phyloP scores from a whole-genome alignment of 2,888 invertebrate genomes.

The Cephus spinipes region DNA sequence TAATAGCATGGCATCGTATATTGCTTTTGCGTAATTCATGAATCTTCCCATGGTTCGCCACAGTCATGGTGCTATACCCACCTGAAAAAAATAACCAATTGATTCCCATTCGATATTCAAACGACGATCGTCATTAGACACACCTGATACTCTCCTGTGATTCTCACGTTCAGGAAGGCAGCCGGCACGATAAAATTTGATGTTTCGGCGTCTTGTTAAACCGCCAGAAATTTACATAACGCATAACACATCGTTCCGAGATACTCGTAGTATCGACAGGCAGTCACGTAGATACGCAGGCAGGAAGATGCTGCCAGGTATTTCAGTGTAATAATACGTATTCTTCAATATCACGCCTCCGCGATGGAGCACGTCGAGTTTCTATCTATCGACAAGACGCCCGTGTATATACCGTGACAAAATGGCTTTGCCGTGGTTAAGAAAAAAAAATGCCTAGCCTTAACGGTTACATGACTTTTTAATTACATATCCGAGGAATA shows the following conservation, averaged over 20 bases:
- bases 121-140: conserved; percentile 26
- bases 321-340: not conserved
- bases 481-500: too few species aligned
- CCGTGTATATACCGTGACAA: too few species aligned
- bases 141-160: conserved; percentile 38
- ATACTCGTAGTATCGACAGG: too few species aligned
- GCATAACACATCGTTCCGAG: conserved; percentile 8
- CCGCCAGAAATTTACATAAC: conserved; percentile 49
- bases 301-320: not conserved
- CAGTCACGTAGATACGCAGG: not conserved
- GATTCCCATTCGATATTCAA: conserved; percentile 53
- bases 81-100: conserved; percentile 44
- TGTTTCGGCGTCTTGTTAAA: conserved; percentile 28
- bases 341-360: conserved; percentile 6
- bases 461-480: too few species aligned
- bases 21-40: too few species aligned
- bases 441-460: too few species aligned
- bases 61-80: not conserved
- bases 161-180: not conserved
- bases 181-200: not conserved
- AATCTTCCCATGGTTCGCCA: too few species aligned
- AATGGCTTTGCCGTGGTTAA: too few species aligned
- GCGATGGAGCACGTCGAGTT: not conserved
- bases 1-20: too few species aligned
- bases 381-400: too few species aligned